Conservation (phyloP, 2,797 vertebrate species). For the Eremophila alpestris region DNA sequence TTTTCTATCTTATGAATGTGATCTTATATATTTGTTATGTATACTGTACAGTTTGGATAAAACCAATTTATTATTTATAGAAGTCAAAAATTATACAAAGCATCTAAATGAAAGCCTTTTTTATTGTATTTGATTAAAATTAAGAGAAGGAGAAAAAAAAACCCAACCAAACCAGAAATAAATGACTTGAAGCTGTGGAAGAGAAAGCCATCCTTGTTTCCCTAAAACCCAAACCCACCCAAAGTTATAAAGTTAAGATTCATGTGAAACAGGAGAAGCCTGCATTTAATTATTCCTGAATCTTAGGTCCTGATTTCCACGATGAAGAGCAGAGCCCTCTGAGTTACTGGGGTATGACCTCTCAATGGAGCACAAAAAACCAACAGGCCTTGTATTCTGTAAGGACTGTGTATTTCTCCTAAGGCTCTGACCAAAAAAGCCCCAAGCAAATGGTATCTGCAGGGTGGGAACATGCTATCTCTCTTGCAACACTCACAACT, state of each 20-base stretch:
- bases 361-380: background rate
- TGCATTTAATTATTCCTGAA: background rate
- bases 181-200: background rate
- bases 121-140: background rate
- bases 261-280: background rate
- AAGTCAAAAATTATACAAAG: background rate
- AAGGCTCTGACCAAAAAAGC: background rate
- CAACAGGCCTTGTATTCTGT: background rate
- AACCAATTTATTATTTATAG: background rate
- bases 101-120: background rate
- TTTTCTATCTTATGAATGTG: background rate
- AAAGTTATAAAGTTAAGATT: background rate
- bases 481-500: background rate
- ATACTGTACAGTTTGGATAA: background rate
- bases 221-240: background rate
- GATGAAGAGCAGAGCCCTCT: background rate
- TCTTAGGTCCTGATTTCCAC: background rate
- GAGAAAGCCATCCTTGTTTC: background rate
- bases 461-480: background rate
- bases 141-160: background rate
- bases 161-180: background rate
- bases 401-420: background rate
- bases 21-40: background rate
- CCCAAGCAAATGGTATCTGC: background rate
- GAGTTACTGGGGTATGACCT: background rate